Evolutionary conservation across 1,140 invertebrate species (phyloP).

Genomic region (Proctacanthus coquilletti): DNA sequence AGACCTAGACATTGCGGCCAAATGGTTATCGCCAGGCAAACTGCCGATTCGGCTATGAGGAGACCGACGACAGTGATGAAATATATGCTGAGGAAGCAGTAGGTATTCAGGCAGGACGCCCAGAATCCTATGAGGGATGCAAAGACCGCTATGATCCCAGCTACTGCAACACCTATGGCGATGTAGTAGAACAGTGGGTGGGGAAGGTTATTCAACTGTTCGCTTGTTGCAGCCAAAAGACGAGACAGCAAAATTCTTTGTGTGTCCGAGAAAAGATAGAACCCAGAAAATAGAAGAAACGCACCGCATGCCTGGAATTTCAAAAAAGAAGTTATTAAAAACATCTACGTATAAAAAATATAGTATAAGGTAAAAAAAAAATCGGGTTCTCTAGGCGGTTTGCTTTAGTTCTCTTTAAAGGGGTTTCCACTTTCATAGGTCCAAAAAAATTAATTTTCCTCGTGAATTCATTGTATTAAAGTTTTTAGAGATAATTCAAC

Average conservation of each 20-base stretch:
- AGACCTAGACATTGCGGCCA: constrained; percentile 65
- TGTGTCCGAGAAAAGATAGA: constrained; percentile 49
- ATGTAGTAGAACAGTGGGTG: constrained; percentile 61
- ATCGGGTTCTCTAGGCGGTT: no score
- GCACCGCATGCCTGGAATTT: constrained; percentile 50
- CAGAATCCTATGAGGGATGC: constrained; percentile 58
- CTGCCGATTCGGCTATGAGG: constrained; percentile 50
- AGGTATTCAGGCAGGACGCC: constrained; percentile 56
- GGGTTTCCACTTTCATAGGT: no score
- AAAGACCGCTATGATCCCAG: constrained; percentile 47
- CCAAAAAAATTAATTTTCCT: no score
- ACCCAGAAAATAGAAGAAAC: constrained; percentile 47
- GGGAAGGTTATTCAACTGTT: constrained; percentile 31
- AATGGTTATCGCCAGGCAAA: constrained; percentile 55
- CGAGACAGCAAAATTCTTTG: constrained; percentile 51
- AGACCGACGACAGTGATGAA: constrained; percentile 52
- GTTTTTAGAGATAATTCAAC: no score
- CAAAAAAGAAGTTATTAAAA: neutral
- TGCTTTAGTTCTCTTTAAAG: no score
- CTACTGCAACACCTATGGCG: constrained; percentile 42
- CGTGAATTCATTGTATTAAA: no score
- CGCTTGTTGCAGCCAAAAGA: constrained; percentile 40
- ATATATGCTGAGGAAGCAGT: constrained; percentile 54
- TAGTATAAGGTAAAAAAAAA: no score
- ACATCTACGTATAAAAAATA: neutral